Percentiles rank a stretch among this genome's conserved stretches.
phyloP scores from a whole-genome alignment of 2,797 vertebrate genomes.

The Chaunax sp. region DNA sequence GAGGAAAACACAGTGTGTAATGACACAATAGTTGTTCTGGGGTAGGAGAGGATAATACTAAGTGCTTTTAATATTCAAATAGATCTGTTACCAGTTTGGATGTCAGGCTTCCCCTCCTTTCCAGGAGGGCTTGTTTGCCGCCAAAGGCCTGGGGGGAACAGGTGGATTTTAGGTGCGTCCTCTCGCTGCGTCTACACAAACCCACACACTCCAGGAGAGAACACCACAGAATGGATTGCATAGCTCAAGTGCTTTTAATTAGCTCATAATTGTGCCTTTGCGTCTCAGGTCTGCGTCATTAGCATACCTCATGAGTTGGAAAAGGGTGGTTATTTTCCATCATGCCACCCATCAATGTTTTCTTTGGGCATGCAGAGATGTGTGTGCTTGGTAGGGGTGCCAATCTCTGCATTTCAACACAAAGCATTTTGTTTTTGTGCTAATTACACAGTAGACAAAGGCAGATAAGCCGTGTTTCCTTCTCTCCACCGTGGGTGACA shows the following conservation, averaged over 20 bases:
- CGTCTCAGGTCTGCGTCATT: slow-evolving; percentile 50
- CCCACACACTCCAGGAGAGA: slow-evolving; percentile 35
- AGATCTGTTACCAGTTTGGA: slow-evolving; percentile 73
- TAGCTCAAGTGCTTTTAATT: slow-evolving; percentile 60
- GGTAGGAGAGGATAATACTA: no score
- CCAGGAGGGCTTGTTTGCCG: slow-evolving; percentile 43
- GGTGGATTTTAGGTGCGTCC: slow-evolving; percentile 62
- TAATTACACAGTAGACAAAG: slow-evolving; percentile 76
- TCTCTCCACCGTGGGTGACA: slow-evolving; percentile 73
- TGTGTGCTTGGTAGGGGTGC: slow-evolving; percentile 68
- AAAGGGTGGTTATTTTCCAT: slow-evolving; percentile 66
- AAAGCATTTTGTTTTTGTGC: slow-evolving; percentile 67
- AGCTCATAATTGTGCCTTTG: slow-evolving; percentile 52
- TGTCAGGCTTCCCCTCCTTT: slow-evolving; percentile 46
- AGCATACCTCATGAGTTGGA: slow-evolving; percentile 50
- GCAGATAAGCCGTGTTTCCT: slow-evolving; percentile 62
- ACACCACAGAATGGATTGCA: slow-evolving; percentile 30
- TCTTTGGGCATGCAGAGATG: slow-evolving; percentile 50
- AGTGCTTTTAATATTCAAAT: slow-evolving; percentile 72
- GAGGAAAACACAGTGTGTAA: slow-evolving; percentile 69
- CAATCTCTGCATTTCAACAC: slow-evolving; percentile 71
- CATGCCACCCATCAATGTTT: slow-evolving; percentile 66
- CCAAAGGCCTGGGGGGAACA: slow-evolving; percentile 71
- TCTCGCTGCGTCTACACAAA: slow-evolving; percentile 37
- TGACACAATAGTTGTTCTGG: slow-evolving; percentile 60